Conservation (phyloP, 2,113 vertebrate genomes). For the Raja brachyura region DNA sequence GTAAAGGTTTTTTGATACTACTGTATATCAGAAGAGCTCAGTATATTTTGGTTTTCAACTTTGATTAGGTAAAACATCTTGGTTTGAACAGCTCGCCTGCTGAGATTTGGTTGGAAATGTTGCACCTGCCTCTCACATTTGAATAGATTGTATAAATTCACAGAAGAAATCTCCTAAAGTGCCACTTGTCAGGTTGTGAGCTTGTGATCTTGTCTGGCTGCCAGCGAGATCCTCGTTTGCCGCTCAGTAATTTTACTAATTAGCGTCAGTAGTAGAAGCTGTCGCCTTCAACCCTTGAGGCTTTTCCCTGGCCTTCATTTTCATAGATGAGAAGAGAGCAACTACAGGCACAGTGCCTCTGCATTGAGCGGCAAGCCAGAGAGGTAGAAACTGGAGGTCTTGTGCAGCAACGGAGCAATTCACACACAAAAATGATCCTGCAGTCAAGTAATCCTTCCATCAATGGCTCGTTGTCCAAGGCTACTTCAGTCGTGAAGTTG, state of each 20-base stretch:
- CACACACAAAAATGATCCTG: neutral
- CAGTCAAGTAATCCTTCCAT: neutral
- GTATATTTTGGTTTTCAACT: neutral
- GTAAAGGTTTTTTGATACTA: neutral
- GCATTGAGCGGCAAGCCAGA: neutral
- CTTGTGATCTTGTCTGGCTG: neutral
- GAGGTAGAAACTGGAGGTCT: neutral
- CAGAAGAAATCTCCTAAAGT: neutral
- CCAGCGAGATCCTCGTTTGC: neutral
- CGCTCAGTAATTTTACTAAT: constrained; percentile 7
- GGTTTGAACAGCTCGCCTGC: neutral
- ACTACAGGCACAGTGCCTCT: neutral
- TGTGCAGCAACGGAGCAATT: neutral
- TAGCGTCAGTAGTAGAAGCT: neutral
- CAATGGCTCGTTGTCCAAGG: neutral
- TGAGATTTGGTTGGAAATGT: neutral
- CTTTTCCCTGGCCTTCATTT: neutral
- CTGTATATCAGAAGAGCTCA: no score
- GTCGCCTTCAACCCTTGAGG: neutral
- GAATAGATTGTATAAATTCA: neutral
- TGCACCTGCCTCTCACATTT: neutral
- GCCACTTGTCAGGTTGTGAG: neutral
- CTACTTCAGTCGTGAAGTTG: neutral
- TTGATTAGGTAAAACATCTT: neutral
- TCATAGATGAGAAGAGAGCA: neutral